phyloP scores from a whole-genome alignment of 2,113 vertebrate genomes.

The Serinus canaria region DNA sequence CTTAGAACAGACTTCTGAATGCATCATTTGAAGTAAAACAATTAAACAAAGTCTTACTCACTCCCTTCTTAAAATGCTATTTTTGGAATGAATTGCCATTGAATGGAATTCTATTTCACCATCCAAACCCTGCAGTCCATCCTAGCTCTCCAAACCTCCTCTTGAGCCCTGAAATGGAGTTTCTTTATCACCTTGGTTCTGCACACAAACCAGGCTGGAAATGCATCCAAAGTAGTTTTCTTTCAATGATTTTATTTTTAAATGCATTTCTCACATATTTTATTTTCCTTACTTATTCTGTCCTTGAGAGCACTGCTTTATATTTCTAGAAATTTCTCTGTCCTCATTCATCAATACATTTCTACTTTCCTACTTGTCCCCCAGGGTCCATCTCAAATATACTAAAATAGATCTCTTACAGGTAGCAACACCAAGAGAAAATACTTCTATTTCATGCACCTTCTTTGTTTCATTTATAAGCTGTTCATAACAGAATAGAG shows the following conservation, averaged over 20 bases:
- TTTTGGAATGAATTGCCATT: not conserved
- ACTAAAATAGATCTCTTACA: not conserved
- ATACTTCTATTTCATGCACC: not conserved
- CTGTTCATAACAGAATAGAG: not conserved
- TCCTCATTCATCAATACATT: not conserved
- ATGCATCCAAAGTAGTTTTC: not conserved
- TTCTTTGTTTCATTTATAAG: not conserved
- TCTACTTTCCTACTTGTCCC: not conserved
- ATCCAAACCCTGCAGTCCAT: not conserved
- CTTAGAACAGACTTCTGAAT: not conserved
- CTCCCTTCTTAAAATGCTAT: not conserved
- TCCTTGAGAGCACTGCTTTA: not conserved
- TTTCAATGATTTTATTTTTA: not conserved
- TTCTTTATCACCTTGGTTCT: not conserved
- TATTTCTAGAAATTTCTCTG: not conserved
- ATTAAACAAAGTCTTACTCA: not conserved
- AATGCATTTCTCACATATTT: not conserved
- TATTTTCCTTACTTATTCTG: not conserved
- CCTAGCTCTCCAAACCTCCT: not conserved
- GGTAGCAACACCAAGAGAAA: not conserved
- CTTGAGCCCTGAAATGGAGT: not conserved
- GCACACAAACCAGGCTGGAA: fast-evolving
- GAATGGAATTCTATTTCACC: not conserved
- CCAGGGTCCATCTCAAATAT: not conserved
- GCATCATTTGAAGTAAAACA: not conserved